A percentile compares a stretch with the other conserved stretches of the same genome.
Conservation (phyloP, 2,888 invertebrate species). For the Plemyria rubiginata region DNA sequence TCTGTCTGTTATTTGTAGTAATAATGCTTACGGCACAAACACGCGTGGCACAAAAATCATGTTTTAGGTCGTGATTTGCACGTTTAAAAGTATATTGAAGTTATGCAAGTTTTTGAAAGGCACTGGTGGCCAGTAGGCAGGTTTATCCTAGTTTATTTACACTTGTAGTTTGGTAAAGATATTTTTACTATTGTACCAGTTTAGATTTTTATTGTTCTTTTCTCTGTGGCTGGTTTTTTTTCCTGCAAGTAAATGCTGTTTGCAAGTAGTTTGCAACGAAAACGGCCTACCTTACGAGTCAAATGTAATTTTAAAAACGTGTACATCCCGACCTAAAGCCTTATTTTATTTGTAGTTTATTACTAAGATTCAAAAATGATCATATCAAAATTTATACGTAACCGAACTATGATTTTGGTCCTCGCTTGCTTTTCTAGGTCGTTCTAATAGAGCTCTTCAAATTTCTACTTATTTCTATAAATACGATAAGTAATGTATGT, state of each 20-base stretch:
- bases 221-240: neutral
- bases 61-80: conserved; percentile 36
- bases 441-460: conserved; percentile 56
- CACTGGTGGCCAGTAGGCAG: conserved; percentile 5
- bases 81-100: conserved; percentile 17
- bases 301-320: conserved; percentile 8
- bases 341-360: conserved; percentile 61
- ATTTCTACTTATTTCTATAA: conserved; percentile 62
- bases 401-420: conserved; percentile 56
- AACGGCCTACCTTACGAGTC: conserved; percentile 20
- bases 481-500: conserved; percentile 66
- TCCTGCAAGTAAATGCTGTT: neutral
- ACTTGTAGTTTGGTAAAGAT: too few relatives aligned
- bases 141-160: neutral
- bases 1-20: conserved; percentile 49
- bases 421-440: conserved; percentile 72
- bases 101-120: conserved; percentile 2
- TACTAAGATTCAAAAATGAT: conserved; percentile 73
- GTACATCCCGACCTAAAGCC: conserved; percentile 45
- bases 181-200: neutral
- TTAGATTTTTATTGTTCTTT: neutral
- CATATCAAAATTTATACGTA: conserved; percentile 84
- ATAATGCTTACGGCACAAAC: conserved; percentile 60
- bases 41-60: conserved; percentile 60
- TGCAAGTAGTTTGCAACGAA: conserved; percentile 16